Evolutionary conservation across 1,140 invertebrate species (phyloP).

Genomic region (Hyposmocoma kahamanoa): DNA sequence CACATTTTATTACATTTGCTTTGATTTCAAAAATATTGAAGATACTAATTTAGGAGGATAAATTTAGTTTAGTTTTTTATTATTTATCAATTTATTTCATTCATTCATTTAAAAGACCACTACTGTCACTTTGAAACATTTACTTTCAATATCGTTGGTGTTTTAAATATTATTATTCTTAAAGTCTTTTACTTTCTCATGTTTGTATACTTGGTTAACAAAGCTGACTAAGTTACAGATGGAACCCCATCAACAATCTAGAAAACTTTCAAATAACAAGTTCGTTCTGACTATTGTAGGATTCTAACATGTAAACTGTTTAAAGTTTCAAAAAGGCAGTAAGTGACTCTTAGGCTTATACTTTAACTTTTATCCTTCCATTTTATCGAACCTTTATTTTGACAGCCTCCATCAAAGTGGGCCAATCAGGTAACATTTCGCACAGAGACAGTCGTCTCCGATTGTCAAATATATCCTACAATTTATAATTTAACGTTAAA

Average conservation of each 20-base stretch:
- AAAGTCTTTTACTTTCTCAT: too few relatives aligned
- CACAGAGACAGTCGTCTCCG: constrained; percentile 77
- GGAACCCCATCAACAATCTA: too few relatives aligned
- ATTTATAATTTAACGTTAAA: too few relatives aligned
- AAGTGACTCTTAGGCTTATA: constrained; percentile 30
- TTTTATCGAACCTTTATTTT: constrained; percentile 78
- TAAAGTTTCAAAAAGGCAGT: constrained; percentile 44
- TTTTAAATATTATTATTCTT: too few relatives aligned
- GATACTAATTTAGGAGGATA: constrained; percentile 34
- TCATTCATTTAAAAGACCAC: constrained; percentile 49
- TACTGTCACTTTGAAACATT: constrained; percentile 34
- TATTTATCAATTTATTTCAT: constrained; percentile 10
- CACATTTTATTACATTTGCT: constrained; percentile 6
- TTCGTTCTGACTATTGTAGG: too few relatives aligned
- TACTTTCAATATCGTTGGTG: too few relatives aligned
- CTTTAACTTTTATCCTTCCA: constrained; percentile 48
- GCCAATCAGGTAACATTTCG: constrained; percentile 79
- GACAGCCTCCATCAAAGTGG: constrained; percentile 75
- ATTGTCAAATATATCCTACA: constrained; percentile 79
- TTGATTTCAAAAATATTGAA: too few relatives aligned
- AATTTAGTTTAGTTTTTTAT: constrained; percentile 48
- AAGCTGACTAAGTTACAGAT: too few relatives aligned
- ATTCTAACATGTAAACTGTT: too few relatives aligned
- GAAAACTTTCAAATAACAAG: too few relatives aligned
- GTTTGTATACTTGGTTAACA: too few relatives aligned